Evolutionary conservation across 2,888 invertebrate species (phyloP), one percentile per base, ranked within the genome.

Genomic region (Ryuthela nishihirai): DNA sequence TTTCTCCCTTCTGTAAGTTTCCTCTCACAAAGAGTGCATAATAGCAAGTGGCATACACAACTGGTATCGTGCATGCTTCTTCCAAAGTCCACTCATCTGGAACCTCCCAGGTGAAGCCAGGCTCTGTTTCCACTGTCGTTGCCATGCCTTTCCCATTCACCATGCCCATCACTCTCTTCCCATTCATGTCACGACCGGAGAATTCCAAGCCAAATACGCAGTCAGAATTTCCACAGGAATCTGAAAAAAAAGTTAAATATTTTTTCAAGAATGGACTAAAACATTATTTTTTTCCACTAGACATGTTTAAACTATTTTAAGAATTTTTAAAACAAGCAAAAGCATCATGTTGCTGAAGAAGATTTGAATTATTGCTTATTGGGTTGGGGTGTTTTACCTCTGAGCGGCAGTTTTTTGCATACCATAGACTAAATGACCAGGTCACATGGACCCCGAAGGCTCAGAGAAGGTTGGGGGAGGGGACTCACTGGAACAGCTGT

Each of bases 131-230:
- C 44, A 98, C 88, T 12, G 85, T 84, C 29, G 89, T 89, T 10
- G 98, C 97, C 64, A 98, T 78, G 47, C 94, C 91, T 69, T 85
- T 83, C 9, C 92, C 90, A 29, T 86, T 84, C n/a, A 94, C 85
- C 83, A 93, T 88, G 66, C 93, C 93, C 94, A 95, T 95, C 0
- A 94, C 85, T 64, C 93, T 82, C 47, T 79, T 78, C 9, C 92
- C 92, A 49, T 74, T 70, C 0, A 81, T 75, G 70, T 87, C 81
- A 18, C 87, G 82, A 0, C 97, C 97, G 62, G 93, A 83, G 75
- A 95, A 95, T 76, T 97, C 95, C 69, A 95, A 79, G 40, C 97
- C 97, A 54, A 95, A 80, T 68, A 97, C 87, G 75, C 95, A 95
- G 68, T 98, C 97, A 79, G 88, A 81, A 38, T 72, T 72, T 20